A percentile compares a stretch with the other conserved stretches of the same genome.
Evolutionary conservation across 1,140 invertebrate genomes (phyloP).

Genomic region (Drosophila pseudoobscura): DNA sequence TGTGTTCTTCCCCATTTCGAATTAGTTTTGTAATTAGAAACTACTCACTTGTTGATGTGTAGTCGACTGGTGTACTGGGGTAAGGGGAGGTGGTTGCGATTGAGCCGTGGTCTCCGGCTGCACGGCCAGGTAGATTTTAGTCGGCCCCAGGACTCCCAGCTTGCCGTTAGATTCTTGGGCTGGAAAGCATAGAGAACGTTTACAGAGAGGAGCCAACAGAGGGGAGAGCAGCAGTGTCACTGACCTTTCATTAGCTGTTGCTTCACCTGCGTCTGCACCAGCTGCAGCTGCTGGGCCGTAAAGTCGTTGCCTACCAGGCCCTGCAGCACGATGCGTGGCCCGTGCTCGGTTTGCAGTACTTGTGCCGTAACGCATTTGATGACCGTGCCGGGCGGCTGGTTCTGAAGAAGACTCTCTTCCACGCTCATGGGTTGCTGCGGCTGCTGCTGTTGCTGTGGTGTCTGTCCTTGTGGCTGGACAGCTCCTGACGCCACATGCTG

Average conservation of each 20-base stretch:
- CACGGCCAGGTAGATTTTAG: conserved; percentile 92
- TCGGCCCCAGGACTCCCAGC: conserved; percentile 91
- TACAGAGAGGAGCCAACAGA: not conserved
- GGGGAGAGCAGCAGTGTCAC: not conserved
- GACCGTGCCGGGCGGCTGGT: conserved; percentile 92
- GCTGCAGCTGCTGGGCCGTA: conserved; percentile 89
- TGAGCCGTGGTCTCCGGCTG: conserved; percentile 85
- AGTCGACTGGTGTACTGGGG: conserved; percentile 83
- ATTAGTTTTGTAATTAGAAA: conserved; percentile 72
- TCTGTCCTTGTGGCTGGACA: conserved; percentile 23
- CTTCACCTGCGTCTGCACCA: conserved; percentile 94
- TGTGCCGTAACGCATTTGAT: conserved; percentile 93
- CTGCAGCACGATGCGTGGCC: conserved; percentile 92
- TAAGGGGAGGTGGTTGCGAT: conserved; percentile 84
- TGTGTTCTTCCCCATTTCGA: conserved; percentile 15
- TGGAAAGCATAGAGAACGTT: conserved; percentile 55
- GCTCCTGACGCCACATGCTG: conserved; percentile 33
- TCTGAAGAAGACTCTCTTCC: conserved; percentile 88
- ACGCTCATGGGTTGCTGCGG: conserved; percentile 84
- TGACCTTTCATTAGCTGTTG: conserved; percentile 93
- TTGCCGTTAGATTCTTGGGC: conserved; percentile 92
- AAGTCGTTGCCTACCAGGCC: conserved; percentile 92
- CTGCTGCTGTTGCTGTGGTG: conserved; percentile 27
- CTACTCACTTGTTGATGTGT: conserved; percentile 83
- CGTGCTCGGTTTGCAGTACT: conserved; percentile 92